Evolutionary conservation across 2,888 invertebrate genomes (phyloP), one percentile per base, ranked within the genome.

Genomic region (Cephus rjabovi): DNA sequence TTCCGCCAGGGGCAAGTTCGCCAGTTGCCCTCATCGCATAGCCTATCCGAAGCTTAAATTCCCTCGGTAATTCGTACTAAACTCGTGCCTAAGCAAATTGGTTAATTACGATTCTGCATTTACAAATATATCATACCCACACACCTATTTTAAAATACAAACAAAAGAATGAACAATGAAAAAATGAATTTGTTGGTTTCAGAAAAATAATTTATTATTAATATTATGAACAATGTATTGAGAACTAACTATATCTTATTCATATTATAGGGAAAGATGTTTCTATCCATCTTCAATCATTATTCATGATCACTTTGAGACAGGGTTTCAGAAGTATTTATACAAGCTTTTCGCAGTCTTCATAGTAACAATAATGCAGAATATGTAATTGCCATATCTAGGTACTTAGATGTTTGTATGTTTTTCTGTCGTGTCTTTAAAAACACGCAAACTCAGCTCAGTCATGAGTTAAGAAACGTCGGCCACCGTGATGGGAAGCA

Each of bases 1-100:
- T 90, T 90, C 90, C 88, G 87, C 90, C 91, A 91, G 90, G 91
- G 91, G 87, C 91, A 89, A 90, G 90, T 87, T 90, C 89, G 88
- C 90, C 87, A 85, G 90, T 90, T 90, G 87, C 91, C 91, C 88
- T 89, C 89, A 89, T 91, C 91, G 91, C 89, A 86, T 86, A 88
- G 83, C 83, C 81, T 83, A 85, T 86, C 84, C 83, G 81, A 84
- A 85, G 86, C 85, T 56, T 56, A 56, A 85, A 81, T 86, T 89
- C 86, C 87, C 87, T 87, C 84, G 79, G 83, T 85, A 86, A 87
- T 86, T 86, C 83, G 84, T 85, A 79, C 84, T 84, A 83, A 87
- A 85, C 86, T 87, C 86, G 81, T 86, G 86, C 81, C 85, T 86
- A 83, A 84, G 83, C 82, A 83, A 86, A 84, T 84, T 84, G 75